Conservation (phyloP, 2,888 invertebrate species). For the Colletes collaris region DNA sequence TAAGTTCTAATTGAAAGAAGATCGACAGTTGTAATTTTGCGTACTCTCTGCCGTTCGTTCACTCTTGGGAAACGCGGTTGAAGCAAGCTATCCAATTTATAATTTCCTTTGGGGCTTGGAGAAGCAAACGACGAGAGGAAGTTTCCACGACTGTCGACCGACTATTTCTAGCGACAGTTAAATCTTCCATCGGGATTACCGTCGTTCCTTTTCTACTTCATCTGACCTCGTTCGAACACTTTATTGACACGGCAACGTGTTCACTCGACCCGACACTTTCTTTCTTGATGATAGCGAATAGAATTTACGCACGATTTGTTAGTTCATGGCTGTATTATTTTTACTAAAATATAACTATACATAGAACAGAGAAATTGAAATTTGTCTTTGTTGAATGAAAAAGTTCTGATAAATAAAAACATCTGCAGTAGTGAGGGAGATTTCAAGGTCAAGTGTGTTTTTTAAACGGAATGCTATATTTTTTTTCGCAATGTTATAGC, state of each 20-base stretch:
- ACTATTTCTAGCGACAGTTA: constrained; percentile 67
- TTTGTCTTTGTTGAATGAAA: too few species aligned
- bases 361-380: too few species aligned
- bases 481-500: too few species aligned
- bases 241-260: constrained; percentile 49
- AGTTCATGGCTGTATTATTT: background rate
- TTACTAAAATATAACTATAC: too few species aligned
- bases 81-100: constrained; percentile 64
- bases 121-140: constrained; percentile 43
- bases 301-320: background rate
- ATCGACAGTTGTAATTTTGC: constrained; percentile 10
- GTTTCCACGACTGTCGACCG: constrained; percentile 46
- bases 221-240: constrained; percentile 37
- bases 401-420: too few species aligned
- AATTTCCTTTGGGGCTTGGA: constrained; percentile 63
- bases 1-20: background rate
- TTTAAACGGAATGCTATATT: too few species aligned
- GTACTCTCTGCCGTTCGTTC: constrained; percentile 19
- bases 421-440: too few species aligned
- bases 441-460: too few species aligned
- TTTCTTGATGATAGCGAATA: background rate
- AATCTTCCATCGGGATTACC: constrained; percentile 70
- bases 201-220: constrained; percentile 43
- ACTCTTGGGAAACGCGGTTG: constrained; percentile 14
- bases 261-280: constrained; percentile 6